Base-by-base conservation (phyloP, 2,888 invertebrate species). In the Pyrrhosoma nymphula region DNA sequence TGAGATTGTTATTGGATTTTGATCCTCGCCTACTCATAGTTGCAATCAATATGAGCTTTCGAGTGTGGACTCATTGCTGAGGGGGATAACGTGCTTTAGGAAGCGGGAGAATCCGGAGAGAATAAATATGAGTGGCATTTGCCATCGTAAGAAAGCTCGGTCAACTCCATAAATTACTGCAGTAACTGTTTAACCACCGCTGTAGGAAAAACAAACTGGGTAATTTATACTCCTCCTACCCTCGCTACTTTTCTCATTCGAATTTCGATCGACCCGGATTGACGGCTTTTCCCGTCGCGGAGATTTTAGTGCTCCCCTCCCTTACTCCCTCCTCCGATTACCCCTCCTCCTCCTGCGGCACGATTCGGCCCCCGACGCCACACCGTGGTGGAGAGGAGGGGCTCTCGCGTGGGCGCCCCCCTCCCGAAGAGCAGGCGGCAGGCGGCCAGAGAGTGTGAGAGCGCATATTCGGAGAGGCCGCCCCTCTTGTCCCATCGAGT, bases 201-300 rank as follows among this genome's bases (percentile, higher is more conserved):
- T 30, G n/a, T 82, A 82, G 26, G 82, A 82, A 82, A 82, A 82
- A 82, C n/a, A 82, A 82, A 82, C 82, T 35, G 82, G 35, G 82
- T 82, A 82, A 82, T 82, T 82, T 82, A 82, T 82, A 82, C 82
- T 82, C 35, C 82, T 82, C 35, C 35, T 26, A 26, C 69, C 35
- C 82, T 30, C 35, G 82, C 82, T 82, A 35, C 82, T 82, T 82
- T n/a, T 35, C 82, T 82, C 26, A 82, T 82, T 82, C 82, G 35
- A 82, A 35, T 82, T 82, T 26, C 82, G 82, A 82, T 82, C 16
- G 82, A 35, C 82, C 35, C 82, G 35, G 82, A 82, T 82, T 82
- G 82, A 35, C 82, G 82, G n/a, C 35, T 82, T 82, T 35, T 30
- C 82, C 14, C 82, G 16, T 23, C 69, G 69, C 16, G n/a, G n/a